Evolutionary conservation across 2,888 invertebrate species (phyloP).

Genomic region (Pilophorus perplexus): DNA sequence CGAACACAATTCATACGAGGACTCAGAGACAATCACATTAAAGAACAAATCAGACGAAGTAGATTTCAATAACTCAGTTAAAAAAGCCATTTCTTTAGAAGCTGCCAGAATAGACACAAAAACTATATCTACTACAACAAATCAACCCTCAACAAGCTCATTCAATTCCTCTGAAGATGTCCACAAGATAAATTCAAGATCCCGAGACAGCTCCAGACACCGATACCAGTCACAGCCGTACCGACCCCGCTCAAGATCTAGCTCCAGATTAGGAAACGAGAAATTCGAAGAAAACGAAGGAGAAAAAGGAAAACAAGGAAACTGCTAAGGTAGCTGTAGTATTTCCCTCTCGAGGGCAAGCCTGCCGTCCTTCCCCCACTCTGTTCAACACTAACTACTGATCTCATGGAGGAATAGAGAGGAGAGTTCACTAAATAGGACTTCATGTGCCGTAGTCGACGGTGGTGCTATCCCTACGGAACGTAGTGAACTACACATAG

Average conservation of each 20-base stretch:
- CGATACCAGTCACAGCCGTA: not conserved
- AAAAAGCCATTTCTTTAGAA: not conserved
- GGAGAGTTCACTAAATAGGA: too few species aligned
- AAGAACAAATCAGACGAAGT: conserved; percentile 9
- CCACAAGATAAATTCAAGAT: not conserved
- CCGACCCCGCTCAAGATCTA: too few species aligned
- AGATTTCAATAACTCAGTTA: not conserved
- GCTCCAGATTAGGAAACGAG: too few species aligned
- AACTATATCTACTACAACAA: not conserved
- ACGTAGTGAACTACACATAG: too few species aligned
- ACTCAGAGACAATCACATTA: not conserved
- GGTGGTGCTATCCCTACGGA: too few species aligned
- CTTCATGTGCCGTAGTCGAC: too few species aligned
- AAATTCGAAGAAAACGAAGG: conserved; percentile 5
- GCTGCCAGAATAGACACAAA: not conserved
- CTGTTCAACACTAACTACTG: too few species aligned
- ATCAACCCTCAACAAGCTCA: not conserved
- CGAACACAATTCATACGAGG: conserved; percentile 8
- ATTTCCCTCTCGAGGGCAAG: too few species aligned
- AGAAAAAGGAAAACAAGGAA: conserved; percentile 11
- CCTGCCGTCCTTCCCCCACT: too few species aligned
- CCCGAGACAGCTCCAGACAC: not conserved
- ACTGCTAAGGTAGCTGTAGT: too few species aligned
- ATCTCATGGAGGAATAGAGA: too few species aligned
- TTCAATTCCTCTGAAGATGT: not conserved